A percentile compares a stretch with the other conserved stretches of the same genome.
These are phyloP conservation scores for Sthenelais limicola DNA, from an alignment of 2,888 invertebrate genomes.

Conservation along the genomic window DNA sequence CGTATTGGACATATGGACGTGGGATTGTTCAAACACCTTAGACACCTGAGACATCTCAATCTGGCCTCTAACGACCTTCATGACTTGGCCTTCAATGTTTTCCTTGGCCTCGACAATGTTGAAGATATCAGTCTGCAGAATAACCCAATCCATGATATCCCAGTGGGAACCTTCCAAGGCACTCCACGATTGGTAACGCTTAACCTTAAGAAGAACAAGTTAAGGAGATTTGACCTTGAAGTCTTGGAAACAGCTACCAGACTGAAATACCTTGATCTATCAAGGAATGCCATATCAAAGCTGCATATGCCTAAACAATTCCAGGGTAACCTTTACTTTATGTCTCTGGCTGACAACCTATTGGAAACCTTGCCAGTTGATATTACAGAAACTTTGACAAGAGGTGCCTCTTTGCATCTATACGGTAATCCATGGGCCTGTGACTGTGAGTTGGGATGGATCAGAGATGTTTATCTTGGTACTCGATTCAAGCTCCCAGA, in stretches of 20 bases:
- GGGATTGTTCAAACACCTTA: constrained; percentile 55
- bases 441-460: constrained; percentile 55
- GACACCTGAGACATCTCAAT: constrained; percentile 53
- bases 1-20: constrained; percentile 51
- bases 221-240: constrained; percentile 54
- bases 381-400: constrained; percentile 24
- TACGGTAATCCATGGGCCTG: constrained; percentile 57
- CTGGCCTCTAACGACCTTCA: constrained; percentile 56
- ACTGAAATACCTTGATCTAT: constrained; percentile 45
- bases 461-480: not conserved
- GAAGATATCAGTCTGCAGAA: constrained; percentile 55
- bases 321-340: constrained; percentile 44
- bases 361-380: constrained; percentile 50
- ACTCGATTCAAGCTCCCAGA: constrained; percentile 25
- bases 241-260: constrained; percentile 43
- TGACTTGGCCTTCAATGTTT: constrained; percentile 51
- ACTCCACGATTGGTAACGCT: constrained; percentile 53
- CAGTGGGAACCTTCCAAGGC: constrained; percentile 53
- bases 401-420: constrained; percentile 43
- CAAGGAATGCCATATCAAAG: constrained; percentile 36
- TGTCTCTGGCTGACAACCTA: constrained; percentile 54
- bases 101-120: constrained; percentile 55
- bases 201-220: constrained; percentile 53
- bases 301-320: constrained; percentile 21
- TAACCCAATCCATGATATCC: constrained; percentile 54